Conservation (phyloP, 1,140 invertebrate species). For the Drosophila truncata region DNA sequence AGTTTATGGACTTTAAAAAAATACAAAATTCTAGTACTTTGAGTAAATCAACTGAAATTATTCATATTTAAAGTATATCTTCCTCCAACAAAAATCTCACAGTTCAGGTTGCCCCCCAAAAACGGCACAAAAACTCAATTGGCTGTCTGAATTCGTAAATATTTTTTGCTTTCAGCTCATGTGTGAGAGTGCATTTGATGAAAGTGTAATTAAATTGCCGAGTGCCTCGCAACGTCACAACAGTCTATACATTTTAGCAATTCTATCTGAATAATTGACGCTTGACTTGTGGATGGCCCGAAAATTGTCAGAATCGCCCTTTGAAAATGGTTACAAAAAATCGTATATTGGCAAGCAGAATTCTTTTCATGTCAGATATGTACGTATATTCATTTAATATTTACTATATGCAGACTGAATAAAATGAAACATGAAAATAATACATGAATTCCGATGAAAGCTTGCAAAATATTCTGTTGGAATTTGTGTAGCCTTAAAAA, state of each 20-base stretch:
- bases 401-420: slow-evolving; percentile 25
- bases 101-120: not conserved
- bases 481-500: slow-evolving; percentile 1
- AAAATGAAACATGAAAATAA: slow-evolving; percentile 11
- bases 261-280: slow-evolving; percentile 69
- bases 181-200: slow-evolving; percentile 55
- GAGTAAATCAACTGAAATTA: slow-evolving; percentile 26
- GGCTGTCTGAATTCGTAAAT: slow-evolving; percentile 57
- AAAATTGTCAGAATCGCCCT: slow-evolving; percentile 19
- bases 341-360: slow-evolving; percentile 10
- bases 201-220: slow-evolving; percentile 56
- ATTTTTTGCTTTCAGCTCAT: slow-evolving; percentile 23
- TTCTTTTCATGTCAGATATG: not conserved
- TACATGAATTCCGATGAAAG: slow-evolving; percentile 11
- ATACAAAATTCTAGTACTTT: not conserved
- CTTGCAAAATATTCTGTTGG: slow-evolving; percentile 9
- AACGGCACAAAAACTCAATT: slow-evolving; percentile 41
- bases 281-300: slow-evolving; percentile 19
- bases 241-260: slow-evolving; percentile 62
- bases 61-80: slow-evolving; percentile 51
- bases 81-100: slow-evolving; percentile 7
- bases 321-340: slow-evolving; percentile 34
- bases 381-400: slow-evolving; percentile 38
- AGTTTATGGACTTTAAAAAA: not conserved
- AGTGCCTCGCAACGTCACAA: slow-evolving; percentile 35